Base-by-base conservation (phyloP, 2,888 invertebrate genomes). In the Lasioglossum figueresi region DNA sequence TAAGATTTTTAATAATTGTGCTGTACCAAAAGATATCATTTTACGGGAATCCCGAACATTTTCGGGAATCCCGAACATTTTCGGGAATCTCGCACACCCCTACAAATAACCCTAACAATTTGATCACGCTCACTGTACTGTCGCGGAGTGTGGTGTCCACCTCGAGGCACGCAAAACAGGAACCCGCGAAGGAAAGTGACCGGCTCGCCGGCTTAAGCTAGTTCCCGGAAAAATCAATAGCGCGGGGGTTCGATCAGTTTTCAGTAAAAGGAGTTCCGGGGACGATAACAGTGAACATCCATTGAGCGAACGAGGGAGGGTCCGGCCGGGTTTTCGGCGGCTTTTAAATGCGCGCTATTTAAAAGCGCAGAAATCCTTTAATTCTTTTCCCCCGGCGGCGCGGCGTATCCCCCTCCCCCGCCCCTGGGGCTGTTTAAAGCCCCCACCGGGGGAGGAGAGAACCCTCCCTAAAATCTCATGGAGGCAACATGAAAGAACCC, bases 301-400 rank as follows among this genome's bases (percentile, higher is more conserved):
- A 85, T 80, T 76, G 56, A 74, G 12, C 63, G 31, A 14, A 8
- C 63, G 37, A 14, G 45, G 31, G 45, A 40, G 40, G 2, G 10
- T 27, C 19, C 40, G 75, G 52, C 71, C 12, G 10, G 31, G 71
- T 73, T 84, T 82, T 82, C 79, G 63, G 63, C 59, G 48, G 79
- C 68, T 70, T 63, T 85, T 81, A 86, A 86, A 82, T 79, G 40
- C 76, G 76, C 56, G 74, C 74, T 73, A 77, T 85, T 86, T 82
- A 82, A 86, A 86, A 82, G 79, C 82, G 45, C 45, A 77, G 82
- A 76, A 85, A 79, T 85, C 82, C 85, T 82, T 86, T 82, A 86
- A 82, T 82, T 77, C 85, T 82, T 79, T 5, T n/a, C 72, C 19
- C 70, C 31, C 68, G 73, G 73, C 68, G 73, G 73, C 45, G 48